Conservation (phyloP, 2,888 invertebrate species). For the Trachelus tabidus region DNA sequence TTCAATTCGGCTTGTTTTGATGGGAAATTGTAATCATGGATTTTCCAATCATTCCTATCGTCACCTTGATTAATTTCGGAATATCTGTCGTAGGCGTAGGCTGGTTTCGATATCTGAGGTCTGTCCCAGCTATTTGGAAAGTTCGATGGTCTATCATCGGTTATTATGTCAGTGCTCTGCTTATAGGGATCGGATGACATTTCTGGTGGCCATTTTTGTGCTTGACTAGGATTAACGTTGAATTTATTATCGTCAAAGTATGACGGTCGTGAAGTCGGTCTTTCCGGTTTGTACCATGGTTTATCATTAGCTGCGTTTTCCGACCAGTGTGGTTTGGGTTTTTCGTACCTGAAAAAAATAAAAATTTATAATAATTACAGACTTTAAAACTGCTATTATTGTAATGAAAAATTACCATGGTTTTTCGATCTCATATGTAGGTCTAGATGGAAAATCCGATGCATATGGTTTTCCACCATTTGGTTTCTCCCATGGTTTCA, state of each 20-base stretch:
- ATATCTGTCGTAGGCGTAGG: conserved; percentile 43
- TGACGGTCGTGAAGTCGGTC: conserved; percentile 35
- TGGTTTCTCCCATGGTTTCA: conserved; percentile 58
- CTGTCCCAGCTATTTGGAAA: conserved; percentile 65
- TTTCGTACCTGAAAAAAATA: conserved; percentile 48
- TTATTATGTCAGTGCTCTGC: conserved; percentile 67
- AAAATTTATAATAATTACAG: neutral
- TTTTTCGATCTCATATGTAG: conserved; percentile 49
- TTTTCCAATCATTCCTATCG: conserved; percentile 42
- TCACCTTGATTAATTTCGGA: conserved; percentile 32
- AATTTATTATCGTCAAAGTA: conserved; percentile 44
- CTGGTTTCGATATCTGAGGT: conserved; percentile 35
- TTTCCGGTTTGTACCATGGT: conserved; percentile 39
- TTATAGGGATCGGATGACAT: conserved; percentile 57
- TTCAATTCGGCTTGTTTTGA: conserved; percentile 40
- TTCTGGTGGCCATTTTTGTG: conserved; percentile 65
- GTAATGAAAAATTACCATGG: conserved; percentile 34
- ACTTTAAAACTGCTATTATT: neutral
- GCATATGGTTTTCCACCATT: conserved; percentile 54
- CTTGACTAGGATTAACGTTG: conserved; percentile 41
- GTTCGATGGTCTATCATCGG: conserved; percentile 70
- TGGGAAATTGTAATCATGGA: conserved; percentile 41
- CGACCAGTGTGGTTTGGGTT: conserved; percentile 53
- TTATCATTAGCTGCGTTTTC: conserved; percentile 41
- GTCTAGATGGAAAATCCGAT: conserved; percentile 47